A percentile compares a stretch with the other conserved stretches of the same genome.
These are phyloP conservation scores for Catalaphyllia jardinei DNA, from an alignment of 64 coral and sea anemone genomes.

Conservation along the genomic window DNA sequence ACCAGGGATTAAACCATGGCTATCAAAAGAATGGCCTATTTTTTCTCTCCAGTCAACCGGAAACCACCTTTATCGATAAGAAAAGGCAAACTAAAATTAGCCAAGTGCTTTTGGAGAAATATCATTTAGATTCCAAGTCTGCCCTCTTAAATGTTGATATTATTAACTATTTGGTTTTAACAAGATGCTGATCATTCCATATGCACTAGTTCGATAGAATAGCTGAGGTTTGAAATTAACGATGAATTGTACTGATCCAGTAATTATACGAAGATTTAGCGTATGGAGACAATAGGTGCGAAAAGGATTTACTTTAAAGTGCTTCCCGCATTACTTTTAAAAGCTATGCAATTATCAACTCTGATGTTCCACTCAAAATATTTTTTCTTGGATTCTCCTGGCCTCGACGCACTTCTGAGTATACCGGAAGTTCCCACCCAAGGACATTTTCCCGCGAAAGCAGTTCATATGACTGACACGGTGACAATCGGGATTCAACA, in stretches of 20 bases:
- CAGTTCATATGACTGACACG: background rate
- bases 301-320: conserved; percentile 9
- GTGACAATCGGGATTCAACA: background rate
- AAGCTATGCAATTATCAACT: background rate
- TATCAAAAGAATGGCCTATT: conserved; percentile 24
- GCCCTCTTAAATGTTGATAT: background rate
- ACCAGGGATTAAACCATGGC: background rate
- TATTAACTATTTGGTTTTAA: conserved; percentile 7
- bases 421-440: conserved; percentile 27
- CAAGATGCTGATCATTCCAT: background rate
- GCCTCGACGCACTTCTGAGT: background rate
- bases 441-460: conserved; percentile 11
- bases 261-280: conserved; percentile 31
- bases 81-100: background rate
- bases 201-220: background rate
- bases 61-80: conserved; percentile 19
- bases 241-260: background rate
- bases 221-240: background rate
- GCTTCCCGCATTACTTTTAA: conserved; percentile 9
- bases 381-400: background rate
- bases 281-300: conserved; percentile 10
- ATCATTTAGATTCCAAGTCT: background rate
- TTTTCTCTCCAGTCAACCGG: conserved; percentile 14
- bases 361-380: background rate
- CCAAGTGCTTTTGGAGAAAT: background rate